phyloP scores from a whole-genome alignment of 2,113 vertebrate species.

The Mellivora capensis region DNA sequence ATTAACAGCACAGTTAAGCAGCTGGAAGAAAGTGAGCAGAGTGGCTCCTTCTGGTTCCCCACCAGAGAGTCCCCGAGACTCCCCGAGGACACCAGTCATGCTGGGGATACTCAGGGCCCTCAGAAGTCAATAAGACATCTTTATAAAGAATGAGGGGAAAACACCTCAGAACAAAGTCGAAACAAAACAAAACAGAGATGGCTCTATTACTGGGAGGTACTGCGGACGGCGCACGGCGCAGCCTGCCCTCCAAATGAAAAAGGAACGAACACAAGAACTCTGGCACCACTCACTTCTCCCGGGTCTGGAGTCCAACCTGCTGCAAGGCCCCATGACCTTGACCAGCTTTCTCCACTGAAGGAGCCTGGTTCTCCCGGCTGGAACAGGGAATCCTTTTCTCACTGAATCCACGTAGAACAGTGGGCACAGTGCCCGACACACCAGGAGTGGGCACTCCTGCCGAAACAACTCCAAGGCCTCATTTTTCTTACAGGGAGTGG shows the following conservation, averaged over 20 bases:
- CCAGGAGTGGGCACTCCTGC: too few species aligned
- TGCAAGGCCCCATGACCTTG: neutral
- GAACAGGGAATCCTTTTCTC: accelerated
- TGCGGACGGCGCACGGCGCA: accelerated
- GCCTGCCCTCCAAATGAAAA: neutral
- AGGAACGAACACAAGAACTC: neutral
- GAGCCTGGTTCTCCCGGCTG: neutral
- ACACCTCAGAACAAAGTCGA: neutral
- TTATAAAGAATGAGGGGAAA: neutral
- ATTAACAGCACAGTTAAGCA: neutral
- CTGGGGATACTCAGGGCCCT: accelerated
- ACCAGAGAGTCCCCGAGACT: neutral
- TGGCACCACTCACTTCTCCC: accelerated
- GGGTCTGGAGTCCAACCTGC: neutral
- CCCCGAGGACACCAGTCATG: neutral
- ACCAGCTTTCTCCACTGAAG: accelerated
- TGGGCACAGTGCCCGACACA: neutral
- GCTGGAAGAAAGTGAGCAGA: neutral
- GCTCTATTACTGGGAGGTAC: accelerated
- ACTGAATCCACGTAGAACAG: accelerated
- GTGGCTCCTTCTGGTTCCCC: neutral
- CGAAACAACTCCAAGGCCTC: neutral
- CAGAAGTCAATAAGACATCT: neutral
- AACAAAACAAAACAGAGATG: neutral
- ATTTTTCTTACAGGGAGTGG: neutral